phyloP scores from a whole-genome alignment of 2,797 vertebrate species.

The Aulostomus chinensis region DNA sequence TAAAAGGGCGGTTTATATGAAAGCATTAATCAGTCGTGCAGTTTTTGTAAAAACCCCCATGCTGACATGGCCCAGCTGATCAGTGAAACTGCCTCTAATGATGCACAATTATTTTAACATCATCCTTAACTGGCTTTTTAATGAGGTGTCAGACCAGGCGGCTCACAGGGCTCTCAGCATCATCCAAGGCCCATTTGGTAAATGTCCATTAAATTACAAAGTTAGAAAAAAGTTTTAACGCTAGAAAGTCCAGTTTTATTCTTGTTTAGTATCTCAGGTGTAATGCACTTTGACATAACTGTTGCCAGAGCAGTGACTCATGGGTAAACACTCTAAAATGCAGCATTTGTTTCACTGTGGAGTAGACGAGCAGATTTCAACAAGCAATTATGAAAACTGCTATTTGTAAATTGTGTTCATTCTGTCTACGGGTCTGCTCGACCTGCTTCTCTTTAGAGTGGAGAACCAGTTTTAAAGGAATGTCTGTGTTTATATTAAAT shows the following conservation, averaged over 20 bases:
- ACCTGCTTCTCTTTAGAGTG: background rate
- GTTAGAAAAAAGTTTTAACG: conserved; percentile 56
- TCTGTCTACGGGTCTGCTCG: background rate
- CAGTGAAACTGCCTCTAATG: conserved; percentile 85
- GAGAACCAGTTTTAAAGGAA: conserved; percentile 14
- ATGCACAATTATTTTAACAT: conserved; percentile 87
- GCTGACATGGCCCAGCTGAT: conserved; percentile 85
- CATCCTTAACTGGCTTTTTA: conserved; percentile 85
- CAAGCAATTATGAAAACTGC: background rate
- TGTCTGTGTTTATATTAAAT: conserved; percentile 28
- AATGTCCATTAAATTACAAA: conserved; percentile 61
- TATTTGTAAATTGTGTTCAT: background rate
- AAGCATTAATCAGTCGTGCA: conserved; percentile 79
- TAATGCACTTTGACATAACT: conserved; percentile 1
- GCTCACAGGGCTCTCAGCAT: conserved; percentile 69
- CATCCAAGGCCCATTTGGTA: conserved; percentile 60
- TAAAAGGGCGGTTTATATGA: conserved; percentile 77
- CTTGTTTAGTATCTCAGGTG: background rate
- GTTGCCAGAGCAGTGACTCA: background rate
- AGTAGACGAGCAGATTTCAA: no score
- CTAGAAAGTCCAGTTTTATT: conserved; percentile 35
- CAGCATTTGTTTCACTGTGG: no score
- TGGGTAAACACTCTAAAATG: no score
- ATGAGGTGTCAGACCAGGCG: conserved; percentile 80
- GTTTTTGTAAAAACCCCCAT: conserved; percentile 60